A percentile compares a stretch with the other conserved stretches of the same genome.
phyloP scores from a whole-genome alignment of 2,888 invertebrate genomes.

The Sceliomorpha sp. region DNA sequence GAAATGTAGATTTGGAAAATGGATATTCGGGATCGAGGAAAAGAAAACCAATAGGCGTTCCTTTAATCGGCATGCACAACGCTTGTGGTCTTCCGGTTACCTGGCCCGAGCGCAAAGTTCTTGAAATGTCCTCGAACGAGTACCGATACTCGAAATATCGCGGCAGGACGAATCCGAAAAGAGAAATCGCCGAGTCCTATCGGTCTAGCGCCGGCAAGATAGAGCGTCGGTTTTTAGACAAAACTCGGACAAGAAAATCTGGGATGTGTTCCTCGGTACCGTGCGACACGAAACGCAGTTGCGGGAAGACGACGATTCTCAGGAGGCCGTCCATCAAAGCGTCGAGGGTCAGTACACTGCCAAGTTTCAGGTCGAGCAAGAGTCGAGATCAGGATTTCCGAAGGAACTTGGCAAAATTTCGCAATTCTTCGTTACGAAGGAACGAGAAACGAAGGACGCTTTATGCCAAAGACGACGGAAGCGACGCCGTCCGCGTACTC shows the following conservation, averaged over 20 bases:
- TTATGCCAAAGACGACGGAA: conserved; percentile 74
- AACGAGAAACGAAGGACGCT: conserved; percentile 70
- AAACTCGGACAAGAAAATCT: background rate
- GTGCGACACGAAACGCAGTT: conserved; percentile 1
- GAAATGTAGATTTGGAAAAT: conserved; percentile 3
- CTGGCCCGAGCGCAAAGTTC: conserved; percentile 27
- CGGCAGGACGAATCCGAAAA: conserved; percentile 50
- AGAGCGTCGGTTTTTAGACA: conserved; percentile 6
- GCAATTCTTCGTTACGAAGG: conserved; percentile 32
- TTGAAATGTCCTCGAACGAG: conserved; percentile 33
- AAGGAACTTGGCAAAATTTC: conserved; percentile 7
- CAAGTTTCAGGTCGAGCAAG: conserved; percentile 28
- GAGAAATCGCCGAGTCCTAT: conserved; percentile 28
- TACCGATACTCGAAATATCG: conserved; percentile 35
- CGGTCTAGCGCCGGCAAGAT: background rate
- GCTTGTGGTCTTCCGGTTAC: conserved; percentile 72
- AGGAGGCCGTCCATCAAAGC: conserved; percentile 63
- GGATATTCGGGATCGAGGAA: conserved; percentile 47
- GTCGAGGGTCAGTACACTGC: conserved; percentile 57
- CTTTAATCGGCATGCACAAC: conserved; percentile 76
- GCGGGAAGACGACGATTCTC: conserved; percentile 30
- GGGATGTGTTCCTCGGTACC: background rate
- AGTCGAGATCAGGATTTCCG: conserved; percentile 16
- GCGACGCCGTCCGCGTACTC: conserved; percentile 72
- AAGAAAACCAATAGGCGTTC: conserved; percentile 70